Evolutionary conservation across 2,888 invertebrate species (phyloP).

Genomic region (Athrips mouffetella): DNA sequence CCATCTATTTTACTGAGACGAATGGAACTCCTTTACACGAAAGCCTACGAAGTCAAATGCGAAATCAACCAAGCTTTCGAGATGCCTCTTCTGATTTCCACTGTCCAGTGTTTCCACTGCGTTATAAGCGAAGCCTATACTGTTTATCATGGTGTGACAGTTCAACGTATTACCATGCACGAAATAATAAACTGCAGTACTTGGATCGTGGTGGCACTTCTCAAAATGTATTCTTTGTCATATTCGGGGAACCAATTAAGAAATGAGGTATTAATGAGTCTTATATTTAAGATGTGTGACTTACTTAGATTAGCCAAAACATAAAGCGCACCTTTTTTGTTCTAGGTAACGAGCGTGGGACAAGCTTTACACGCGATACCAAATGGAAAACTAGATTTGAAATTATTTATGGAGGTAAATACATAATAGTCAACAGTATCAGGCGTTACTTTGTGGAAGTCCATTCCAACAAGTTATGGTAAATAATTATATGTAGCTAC

Average conservation of each 20-base stretch:
- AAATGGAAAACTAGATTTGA: slow-evolving; percentile 45
- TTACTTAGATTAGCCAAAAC: not conserved
- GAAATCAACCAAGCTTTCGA: slow-evolving; percentile 51
- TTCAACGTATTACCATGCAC: slow-evolving; percentile 36
- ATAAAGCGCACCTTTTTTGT: slow-evolving; percentile 11
- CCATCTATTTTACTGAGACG: slow-evolving; percentile 31
- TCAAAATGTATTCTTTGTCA: slow-evolving; percentile 51
- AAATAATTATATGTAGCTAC: no score
- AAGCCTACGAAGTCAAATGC: slow-evolving; percentile 44
- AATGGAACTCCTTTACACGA: slow-evolving; percentile 46
- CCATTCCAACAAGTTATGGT: no score
- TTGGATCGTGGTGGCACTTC: slow-evolving; percentile 57
- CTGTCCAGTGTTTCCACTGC: slow-evolving; percentile 57
- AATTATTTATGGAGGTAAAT: slow-evolving; percentile 53
- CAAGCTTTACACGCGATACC: slow-evolving; percentile 50
- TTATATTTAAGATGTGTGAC: not conserved
- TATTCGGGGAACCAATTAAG: slow-evolving; percentile 48
- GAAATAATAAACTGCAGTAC: slow-evolving; percentile 49
- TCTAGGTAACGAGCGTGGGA: slow-evolving; percentile 48
- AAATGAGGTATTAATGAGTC: slow-evolving; percentile 48
- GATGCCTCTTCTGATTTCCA: slow-evolving; percentile 46
- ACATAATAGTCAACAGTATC: not conserved
- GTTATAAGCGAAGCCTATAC: slow-evolving; percentile 59
- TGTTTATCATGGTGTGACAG: slow-evolving; percentile 50
- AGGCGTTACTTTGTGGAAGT: no score